These are phyloP conservation scores for Porphyrio hochstetteri DNA, from an alignment of 2,113 vertebrate genomes.

Conservation along the genomic window DNA sequence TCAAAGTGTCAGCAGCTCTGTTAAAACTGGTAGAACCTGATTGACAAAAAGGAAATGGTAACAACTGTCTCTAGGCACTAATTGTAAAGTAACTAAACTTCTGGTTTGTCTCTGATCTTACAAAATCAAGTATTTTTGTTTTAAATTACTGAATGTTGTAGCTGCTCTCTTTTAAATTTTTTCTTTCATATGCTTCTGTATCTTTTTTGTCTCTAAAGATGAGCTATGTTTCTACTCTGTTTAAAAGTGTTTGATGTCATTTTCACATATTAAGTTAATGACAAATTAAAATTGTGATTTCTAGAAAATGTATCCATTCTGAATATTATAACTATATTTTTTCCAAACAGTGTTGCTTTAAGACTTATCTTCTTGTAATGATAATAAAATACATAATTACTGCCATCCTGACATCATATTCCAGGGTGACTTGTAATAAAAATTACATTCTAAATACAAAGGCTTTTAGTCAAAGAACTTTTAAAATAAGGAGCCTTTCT, in stretches of 20 bases:
- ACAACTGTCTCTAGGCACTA: conserved; percentile 72
- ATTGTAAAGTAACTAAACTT: conserved; percentile 57
- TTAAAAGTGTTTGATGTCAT: background rate
- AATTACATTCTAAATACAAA: background rate
- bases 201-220: background rate
- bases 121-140: conserved; percentile 32
- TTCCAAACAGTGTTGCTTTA: background rate
- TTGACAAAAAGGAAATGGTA: conserved; percentile 78
- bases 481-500: background rate
- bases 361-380: background rate
- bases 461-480: background rate
- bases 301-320: background rate
- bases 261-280: background rate
- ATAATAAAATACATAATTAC: background rate
- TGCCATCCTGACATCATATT: background rate
- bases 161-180: conserved; percentile 34
- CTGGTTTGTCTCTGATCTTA: conserved; percentile 52
- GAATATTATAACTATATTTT: background rate
- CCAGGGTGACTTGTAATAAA: background rate
- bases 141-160: conserved; percentile 33
- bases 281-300: background rate
- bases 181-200: conserved; percentile 29
- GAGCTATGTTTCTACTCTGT: background rate
- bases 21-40: conserved; percentile 75
- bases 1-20: conserved; percentile 75